Base-by-base conservation (phyloP, 2,797 vertebrate genomes). In the Eulemur rubriventer region DNA sequence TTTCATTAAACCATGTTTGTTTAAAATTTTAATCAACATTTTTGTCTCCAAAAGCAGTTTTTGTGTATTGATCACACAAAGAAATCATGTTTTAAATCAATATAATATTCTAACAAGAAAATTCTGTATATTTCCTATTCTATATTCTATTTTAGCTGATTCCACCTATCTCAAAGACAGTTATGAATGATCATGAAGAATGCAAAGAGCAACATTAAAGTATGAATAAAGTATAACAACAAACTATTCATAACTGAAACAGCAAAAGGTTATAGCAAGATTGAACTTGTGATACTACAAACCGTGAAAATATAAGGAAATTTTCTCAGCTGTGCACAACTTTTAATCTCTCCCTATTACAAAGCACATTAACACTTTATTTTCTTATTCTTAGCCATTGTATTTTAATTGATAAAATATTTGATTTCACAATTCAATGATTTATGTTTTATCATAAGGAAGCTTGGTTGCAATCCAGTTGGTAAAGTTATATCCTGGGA, bases 391-490 rank as follows among this genome's bases (percentile, higher is more conserved):
- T 91, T 82, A 92, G 13, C 48, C 0, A n/a, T 0, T 89, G 14
- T 26, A 30, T 70, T 91, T 89, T 89, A 67, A 55, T 2, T 3
- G 22, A 65, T 24, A 48, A 1, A 14, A 57, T 59, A 93, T 63
- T 96, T 91, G 20, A 38, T 82, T 73, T 89, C 28, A 89, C 6
- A 88, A 13, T 50, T 95, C 16, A 91, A n/a, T 87, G n/a, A 83
- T 76, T 84, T 94, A 92, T 97, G 73, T 89, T 94, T 93, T 96
- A 79, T 94, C 4, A 50, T n/a, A 81, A 94, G 96, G 33, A 95
- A 48, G 0, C 4, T 57, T 78, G 85, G 41, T 89, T 98, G 85
- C 83, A 87, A 88, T 94, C 65, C 55, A 93, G 50, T 87, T 92
- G 67, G 73, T 88, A 95, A 73, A 96, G 20, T 83, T 61, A 50